Base-by-base conservation (phyloP, 2,113 vertebrate genomes). In the Callospermophilus lateralis region DNA sequence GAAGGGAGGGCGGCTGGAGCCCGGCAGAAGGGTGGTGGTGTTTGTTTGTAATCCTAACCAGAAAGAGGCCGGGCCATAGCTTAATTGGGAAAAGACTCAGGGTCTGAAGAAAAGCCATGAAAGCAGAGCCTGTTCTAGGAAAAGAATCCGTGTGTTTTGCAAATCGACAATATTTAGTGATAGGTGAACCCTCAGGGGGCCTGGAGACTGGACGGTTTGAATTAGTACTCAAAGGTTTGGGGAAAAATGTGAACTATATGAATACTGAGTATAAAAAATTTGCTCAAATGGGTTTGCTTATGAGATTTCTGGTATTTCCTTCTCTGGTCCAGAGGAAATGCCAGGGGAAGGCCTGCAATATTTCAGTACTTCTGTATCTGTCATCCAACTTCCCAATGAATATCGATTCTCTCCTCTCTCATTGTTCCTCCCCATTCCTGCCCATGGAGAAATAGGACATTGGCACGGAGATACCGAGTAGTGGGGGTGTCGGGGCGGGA, bases 81-180 rank as follows among this genome's bases (percentile, higher is more conserved):
- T 95, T 98, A 98, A 98, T 95, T 98, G 98, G 96, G 98, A 98
- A 98, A 98, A 98, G 97, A 26, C 97, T 78, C 67, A 8, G 94
- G 15, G 17, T 95, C 97, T 97, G 97, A 95, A 95, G 97, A 95
- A 63, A 94, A 92, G 67, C 74, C 30, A 74, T 96, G 96, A 97
- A 95, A 97, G 90, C 90, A 48, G 61, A 89, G 93, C 80, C 77
- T 85, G 95, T 97, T 97, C 67, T 74, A 81, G 93, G 97, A 84
- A 98, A 98, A 89, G 87, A 95, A 97, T 97, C 80, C 2, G 32
- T 95, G 93, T 96, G 93, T 97, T 98, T 98, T 98, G 96, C 97
- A 97, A 97, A 97, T 94, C 97, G 96, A 97, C 97, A 95, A 81
- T 95, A 93, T 76, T 91, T 95, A 97, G 96, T 83, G 96, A 97